Evolutionary conservation across 2,797 vertebrate genomes (phyloP).

Genomic region (Melanotaenia pygmaea): DNA sequence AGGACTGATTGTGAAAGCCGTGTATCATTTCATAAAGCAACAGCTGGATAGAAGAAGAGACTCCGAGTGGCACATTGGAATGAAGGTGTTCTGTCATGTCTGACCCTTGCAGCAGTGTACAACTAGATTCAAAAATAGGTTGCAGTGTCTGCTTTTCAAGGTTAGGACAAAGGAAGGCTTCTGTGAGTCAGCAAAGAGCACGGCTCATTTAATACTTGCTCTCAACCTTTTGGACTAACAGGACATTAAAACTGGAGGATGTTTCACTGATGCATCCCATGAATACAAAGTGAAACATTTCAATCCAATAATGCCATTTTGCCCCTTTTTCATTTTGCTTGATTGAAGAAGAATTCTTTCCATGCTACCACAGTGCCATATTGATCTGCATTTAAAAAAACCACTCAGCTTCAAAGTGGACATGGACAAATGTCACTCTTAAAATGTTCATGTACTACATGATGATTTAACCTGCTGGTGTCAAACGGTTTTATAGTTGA

Average conservation of each 20-base stretch:
- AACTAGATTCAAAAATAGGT: conserved; percentile 59
- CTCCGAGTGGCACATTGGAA: conserved; percentile 49
- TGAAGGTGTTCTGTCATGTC: conserved; percentile 53
- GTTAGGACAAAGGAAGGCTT: conserved; percentile 45
- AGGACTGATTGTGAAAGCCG: conserved; percentile 53
- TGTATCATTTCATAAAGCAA: conserved; percentile 57
- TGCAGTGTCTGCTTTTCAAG: conserved; percentile 62
- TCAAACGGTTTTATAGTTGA: background rate
- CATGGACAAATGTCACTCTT: conserved; percentile 5
- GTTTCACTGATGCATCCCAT: background rate
- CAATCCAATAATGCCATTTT: background rate
- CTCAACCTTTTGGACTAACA: conserved; percentile 27
- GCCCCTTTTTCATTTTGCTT: background rate
- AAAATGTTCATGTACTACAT: background rate
- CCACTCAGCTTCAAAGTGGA: background rate
- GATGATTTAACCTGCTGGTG: background rate
- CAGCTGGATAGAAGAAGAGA: conserved; percentile 26
- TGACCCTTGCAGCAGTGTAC: conserved; percentile 36
- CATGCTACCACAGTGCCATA: background rate
- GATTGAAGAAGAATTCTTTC: conserved; percentile 1
- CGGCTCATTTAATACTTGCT: conserved; percentile 46
- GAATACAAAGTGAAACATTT: conserved; percentile 11
- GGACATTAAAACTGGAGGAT: background rate
- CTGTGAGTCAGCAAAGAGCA: conserved; percentile 57
- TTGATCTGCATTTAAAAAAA: background rate